These are phyloP conservation scores for Drosophila demipolita DNA, from an alignment of 2,888 invertebrate genomes.

Conservation along the genomic window DNA sequence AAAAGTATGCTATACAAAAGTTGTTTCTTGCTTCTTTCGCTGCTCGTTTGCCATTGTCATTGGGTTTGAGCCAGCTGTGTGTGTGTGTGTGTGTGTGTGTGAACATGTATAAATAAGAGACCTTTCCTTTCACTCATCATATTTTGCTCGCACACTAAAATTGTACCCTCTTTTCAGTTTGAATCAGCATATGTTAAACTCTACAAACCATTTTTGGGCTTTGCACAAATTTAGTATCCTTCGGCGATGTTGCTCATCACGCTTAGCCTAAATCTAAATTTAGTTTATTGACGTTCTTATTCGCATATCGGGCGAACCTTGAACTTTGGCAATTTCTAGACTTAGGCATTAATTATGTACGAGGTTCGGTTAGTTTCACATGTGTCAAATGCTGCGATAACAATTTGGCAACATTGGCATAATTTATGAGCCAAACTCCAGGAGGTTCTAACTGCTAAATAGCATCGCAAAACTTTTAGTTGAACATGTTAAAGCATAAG, in stretches of 20 bases:
- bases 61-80: slow-evolving; percentile 11
- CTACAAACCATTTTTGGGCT: slow-evolving; percentile 37
- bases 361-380: slow-evolving; percentile 55
- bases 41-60: slow-evolving; percentile 40
- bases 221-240: slow-evolving; percentile 17
- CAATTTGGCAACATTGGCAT: slow-evolving; percentile 66
- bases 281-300: slow-evolving; percentile 24
- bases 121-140: slow-evolving; percentile 39
- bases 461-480: slow-evolving; percentile 45
- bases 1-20: slow-evolving; percentile 63
- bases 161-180: slow-evolving; percentile 38
- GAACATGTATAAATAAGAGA: slow-evolving; percentile 23
- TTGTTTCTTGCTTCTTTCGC: slow-evolving; percentile 49
- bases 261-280: slow-evolving; percentile 10
- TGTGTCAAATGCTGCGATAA: slow-evolving; percentile 68
- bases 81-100: slow-evolving; percentile 9
- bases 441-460: slow-evolving; percentile 21
- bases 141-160: slow-evolving; percentile 40
- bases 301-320: slow-evolving; percentile 46
- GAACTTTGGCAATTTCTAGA: slow-evolving; percentile 40
- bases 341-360: slow-evolving; percentile 69
- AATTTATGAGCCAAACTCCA: slow-evolving; percentile 62
- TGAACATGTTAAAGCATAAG: slow-evolving; percentile 37
- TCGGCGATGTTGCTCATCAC: slow-evolving; percentile 1
- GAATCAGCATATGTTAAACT: slow-evolving; percentile 46